Conservation (phyloP, 2,113 vertebrate species). For the Bungarus multicinctus region DNA sequence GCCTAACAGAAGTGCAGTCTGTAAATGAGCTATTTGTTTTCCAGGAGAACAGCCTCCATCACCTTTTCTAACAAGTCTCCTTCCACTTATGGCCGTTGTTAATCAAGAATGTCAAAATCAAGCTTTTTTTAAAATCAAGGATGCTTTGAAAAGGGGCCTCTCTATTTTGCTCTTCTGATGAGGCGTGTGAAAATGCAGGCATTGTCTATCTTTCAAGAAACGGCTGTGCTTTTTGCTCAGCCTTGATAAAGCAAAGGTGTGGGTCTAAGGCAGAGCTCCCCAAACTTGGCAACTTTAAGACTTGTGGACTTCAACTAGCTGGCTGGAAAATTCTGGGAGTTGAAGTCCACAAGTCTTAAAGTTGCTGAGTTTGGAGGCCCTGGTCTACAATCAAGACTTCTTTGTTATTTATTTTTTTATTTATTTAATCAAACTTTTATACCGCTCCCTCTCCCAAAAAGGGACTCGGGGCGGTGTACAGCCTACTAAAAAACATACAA, state of each 20-base stretch:
- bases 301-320: too few relatives aligned
- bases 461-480: too few relatives aligned
- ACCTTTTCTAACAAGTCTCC: slow-evolving; percentile 30
- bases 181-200: background rate
- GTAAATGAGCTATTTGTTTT: slow-evolving; percentile 58
- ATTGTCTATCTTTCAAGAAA: background rate
- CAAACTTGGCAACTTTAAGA: too few relatives aligned
- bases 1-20: slow-evolving; percentile 54
- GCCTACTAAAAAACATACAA: too few relatives aligned
- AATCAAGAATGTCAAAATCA: slow-evolving; percentile 45
- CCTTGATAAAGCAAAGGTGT: background rate
- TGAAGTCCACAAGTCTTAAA: too few relatives aligned
- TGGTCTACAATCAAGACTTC: background rate
- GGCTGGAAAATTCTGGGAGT: too few relatives aligned
- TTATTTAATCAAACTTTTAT: too few relatives aligned
- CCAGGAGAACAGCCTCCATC: background rate
- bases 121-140: slow-evolving; percentile 36
- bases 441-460: too few relatives aligned
- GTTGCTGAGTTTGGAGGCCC: too few relatives aligned
- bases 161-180: slow-evolving; percentile 35
- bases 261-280: background rate
- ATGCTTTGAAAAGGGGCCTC: slow-evolving; percentile 31
- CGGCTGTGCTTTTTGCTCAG: background rate
- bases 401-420: too few relatives aligned
- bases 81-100: slow-evolving; percentile 36